Evolutionary conservation across 2,113 vertebrate genomes (phyloP).

Genomic region (Romanogobio albipinnatus): DNA sequence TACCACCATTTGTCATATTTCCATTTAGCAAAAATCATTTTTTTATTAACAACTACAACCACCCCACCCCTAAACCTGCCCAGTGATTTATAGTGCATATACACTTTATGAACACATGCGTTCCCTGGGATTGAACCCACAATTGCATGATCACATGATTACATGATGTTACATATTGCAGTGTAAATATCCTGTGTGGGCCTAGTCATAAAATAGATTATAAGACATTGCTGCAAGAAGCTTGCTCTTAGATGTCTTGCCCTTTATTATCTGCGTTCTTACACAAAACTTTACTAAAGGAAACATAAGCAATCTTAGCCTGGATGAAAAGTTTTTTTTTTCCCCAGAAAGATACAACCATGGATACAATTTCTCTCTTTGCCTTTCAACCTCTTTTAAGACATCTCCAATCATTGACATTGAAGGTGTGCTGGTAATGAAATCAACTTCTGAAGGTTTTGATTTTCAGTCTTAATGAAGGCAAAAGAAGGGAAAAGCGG

Average conservation of each 20-base stretch:
- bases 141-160: too few relatives aligned
- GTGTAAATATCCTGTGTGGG: background rate
- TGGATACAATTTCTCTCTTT: background rate
- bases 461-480: slow-evolving; percentile 70
- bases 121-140: too few relatives aligned
- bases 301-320: slow-evolving; percentile 6
- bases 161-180: too few relatives aligned
- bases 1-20: too few relatives aligned
- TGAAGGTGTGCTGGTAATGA: slow-evolving; percentile 67
- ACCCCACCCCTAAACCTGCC: too few relatives aligned
- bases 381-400: slow-evolving; percentile 61
- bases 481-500: slow-evolving; percentile 59
- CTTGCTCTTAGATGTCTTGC: background rate
- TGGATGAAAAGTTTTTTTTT: slow-evolving; percentile 58
- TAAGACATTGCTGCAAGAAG: background rate
- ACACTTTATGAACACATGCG: too few relatives aligned
- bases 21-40: too few relatives aligned
- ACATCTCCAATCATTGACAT: slow-evolving; percentile 62
- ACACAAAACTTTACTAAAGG: slow-evolving; percentile 2
- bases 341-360: background rate
- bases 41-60: too few relatives aligned
- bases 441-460: slow-evolving; percentile 66
- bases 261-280: too few relatives aligned
- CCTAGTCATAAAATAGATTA: background rate
- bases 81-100: too few relatives aligned